A percentile compares a stretch with the other conserved stretches of the same genome.
Conservation (phyloP, 1,140 invertebrate genomes). For the Rhagoletis pomonella region DNA sequence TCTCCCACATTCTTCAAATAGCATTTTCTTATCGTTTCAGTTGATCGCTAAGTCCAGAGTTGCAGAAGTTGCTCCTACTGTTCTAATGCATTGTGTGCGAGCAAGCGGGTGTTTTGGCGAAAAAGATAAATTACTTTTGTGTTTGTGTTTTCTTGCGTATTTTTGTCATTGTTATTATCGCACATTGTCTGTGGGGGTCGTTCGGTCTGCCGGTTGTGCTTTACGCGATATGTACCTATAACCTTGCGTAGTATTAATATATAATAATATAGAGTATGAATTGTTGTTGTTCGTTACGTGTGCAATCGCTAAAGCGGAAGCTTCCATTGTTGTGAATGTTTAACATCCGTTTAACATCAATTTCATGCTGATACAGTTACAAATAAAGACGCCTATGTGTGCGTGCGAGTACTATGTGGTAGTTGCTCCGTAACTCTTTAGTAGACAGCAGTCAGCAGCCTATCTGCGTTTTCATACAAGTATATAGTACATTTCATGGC, state of each 20-base stretch:
- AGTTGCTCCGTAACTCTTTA: no score
- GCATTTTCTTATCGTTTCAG: conserved; percentile 12
- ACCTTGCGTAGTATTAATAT: no score
- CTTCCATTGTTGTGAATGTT: conserved; percentile 62
- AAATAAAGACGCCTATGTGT: background rate
- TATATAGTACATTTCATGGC: background rate
- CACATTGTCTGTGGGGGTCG: background rate
- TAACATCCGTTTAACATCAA: conserved; percentile 73
- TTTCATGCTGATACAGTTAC: conserved; percentile 59
- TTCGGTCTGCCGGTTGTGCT: background rate
- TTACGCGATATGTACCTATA: background rate
- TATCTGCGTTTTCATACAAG: background rate
- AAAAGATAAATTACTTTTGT: conserved; percentile 44
- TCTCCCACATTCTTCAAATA: conserved; percentile 14
- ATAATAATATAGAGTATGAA: no score
- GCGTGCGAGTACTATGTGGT: no score
- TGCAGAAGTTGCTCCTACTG: background rate
- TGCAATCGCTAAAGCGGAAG: conserved; percentile 57
- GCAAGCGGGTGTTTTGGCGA: background rate
- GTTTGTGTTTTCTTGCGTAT: conserved; percentile 18
- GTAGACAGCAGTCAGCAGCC: no score
- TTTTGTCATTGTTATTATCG: conserved; percentile 21
- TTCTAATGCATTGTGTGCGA: background rate
- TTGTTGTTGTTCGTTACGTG: background rate
- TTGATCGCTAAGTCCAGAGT: conserved; percentile 14